Percentiles rank a stretch among this genome's conserved stretches.
Evolutionary conservation across 2,888 invertebrate genomes (phyloP).

Genomic region (Allolobophora icterica): DNA sequence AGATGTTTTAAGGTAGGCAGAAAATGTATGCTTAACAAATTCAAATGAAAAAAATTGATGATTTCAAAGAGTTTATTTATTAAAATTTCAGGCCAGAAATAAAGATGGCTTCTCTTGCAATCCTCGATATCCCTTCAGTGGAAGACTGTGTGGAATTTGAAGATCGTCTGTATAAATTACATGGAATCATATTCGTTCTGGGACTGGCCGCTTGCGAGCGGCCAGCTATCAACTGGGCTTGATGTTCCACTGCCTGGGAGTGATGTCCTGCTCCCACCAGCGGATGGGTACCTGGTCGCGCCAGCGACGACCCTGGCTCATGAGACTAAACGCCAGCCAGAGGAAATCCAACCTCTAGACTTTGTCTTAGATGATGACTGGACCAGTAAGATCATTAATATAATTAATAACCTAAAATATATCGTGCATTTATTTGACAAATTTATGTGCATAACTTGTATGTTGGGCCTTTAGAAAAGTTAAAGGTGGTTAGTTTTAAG

Average conservation of each 20-base stretch:
- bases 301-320: background rate
- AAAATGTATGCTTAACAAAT: no score
- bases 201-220: constrained; percentile 6
- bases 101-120: constrained; percentile 30
- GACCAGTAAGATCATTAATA: background rate
- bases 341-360: background rate
- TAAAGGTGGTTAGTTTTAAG: background rate
- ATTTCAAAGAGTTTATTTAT: background rate
- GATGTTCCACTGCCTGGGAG: constrained; percentile 9
- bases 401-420: background rate
- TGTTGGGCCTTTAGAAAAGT: background rate
- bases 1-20: no score
- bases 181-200: background rate
- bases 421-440: background rate
- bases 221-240: background rate
- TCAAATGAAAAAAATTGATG: background rate
- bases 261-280: background rate
- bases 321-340: background rate
- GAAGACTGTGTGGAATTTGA: background rate
- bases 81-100: background rate
- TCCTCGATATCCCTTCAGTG: constrained; percentile 7
- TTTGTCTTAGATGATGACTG: background rate
- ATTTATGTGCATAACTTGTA: background rate
- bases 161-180: background rate
- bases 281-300: background rate